These are phyloP conservation scores for Drosophila orena DNA, from an alignment of 1,140 invertebrate genomes.

Conservation along the genomic window DNA sequence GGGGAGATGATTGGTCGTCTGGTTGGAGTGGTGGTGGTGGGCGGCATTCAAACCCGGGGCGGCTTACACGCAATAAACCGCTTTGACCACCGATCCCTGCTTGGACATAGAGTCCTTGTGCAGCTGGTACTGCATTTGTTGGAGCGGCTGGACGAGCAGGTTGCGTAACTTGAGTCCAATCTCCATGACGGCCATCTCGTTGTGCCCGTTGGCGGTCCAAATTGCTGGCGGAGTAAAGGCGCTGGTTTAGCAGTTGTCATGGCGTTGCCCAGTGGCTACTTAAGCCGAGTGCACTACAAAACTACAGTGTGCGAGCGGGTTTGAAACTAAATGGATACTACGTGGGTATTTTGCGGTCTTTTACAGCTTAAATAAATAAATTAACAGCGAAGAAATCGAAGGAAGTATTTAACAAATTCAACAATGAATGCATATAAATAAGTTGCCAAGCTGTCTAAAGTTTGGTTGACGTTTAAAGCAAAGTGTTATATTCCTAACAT, in stretches of 20 bases:
- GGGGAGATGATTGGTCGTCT: not conserved
- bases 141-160: constrained; percentile 87
- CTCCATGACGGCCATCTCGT: constrained; percentile 91
- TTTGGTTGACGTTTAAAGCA: no score
- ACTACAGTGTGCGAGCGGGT: not conserved
- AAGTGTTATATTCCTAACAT: no score
- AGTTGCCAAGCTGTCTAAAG: no score
- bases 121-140: constrained; percentile 91
- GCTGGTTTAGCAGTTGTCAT: constrained; percentile 3
- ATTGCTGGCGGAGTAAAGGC: constrained; percentile 86
- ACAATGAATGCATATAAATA: no score
- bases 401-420: no score
- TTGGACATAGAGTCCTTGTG: constrained; percentile 95
- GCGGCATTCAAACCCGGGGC: not conserved
- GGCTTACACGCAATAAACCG: constrained; percentile 90
- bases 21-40: not conserved
- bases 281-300: not conserved
- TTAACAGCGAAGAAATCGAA: no score
- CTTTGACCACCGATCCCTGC: constrained; percentile 92
- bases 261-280: not conserved
- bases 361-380: no score
- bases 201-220: constrained; percentile 95
- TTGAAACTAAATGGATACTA: no score
- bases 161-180: constrained; percentile 95
- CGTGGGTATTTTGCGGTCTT: no score